Evolutionary conservation across 1,140 invertebrate genomes (phyloP), one percentile per base, ranked within the genome.

Genomic region (Colletes gigas): DNA sequence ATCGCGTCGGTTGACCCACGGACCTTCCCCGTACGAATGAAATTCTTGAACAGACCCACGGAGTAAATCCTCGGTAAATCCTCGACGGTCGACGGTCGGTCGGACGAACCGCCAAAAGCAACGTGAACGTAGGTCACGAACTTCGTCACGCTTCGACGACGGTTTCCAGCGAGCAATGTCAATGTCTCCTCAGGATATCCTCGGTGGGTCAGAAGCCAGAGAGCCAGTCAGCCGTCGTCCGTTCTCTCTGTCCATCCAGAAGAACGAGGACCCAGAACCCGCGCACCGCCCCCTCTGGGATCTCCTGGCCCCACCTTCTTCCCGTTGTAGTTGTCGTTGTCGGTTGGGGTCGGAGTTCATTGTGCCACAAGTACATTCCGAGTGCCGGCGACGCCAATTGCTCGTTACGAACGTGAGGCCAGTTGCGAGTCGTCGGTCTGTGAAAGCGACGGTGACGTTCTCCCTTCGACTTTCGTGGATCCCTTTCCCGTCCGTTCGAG

Each of bases 321-420:
- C 57, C 60, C 68, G 74, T 70, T 68, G 74, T 78, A 52, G 65
- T 79, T 47, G 12, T 83, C 76, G 83, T 80, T 17, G 70, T 47
- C 52, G 83, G 19, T 52, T 65, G 86, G 89, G 91, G 89, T 91
- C 90, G 90, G 86, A 90, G 90, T 91, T 91, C 90, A 91, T 91
- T 89, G 90, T 90, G 89, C 89, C 88, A 90, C 89, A 89, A 90
- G 88, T 90, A 89, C 85, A 86, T 88, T 84, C 88, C 86, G 84
- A 84, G 86, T 87, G 80, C 69, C 86, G 79, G 83, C 87, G 69
- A 81, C 83, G 79, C 82, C 89, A 89, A 89, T 89, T 89, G 82
- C 83, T 85, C 74, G 87, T 87, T 88, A 83, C 82, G 19, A 47
- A 62, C 70, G 65, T 70, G 66, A 55, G 59, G 44, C 55, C 85